A percentile compares a stretch with the other conserved stretches of the same genome.
Evolutionary conservation across 2,113 vertebrate species (phyloP).

Genomic region (Xiphophorus hellerii): DNA sequence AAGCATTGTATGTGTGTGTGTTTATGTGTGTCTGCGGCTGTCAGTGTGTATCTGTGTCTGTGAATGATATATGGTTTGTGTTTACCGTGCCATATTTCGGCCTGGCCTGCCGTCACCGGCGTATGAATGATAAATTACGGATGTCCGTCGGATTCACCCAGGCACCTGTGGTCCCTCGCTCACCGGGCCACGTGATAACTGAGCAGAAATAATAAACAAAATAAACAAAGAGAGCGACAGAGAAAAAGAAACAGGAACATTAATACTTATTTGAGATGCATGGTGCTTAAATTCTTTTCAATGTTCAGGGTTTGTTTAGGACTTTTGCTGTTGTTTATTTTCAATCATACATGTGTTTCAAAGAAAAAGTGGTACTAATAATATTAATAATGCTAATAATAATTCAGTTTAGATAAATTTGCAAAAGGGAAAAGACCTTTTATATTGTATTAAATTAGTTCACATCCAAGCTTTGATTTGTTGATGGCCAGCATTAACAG

Average conservation of each 20-base stretch:
- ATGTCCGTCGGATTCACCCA: conserved; percentile 76
- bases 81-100: conserved; percentile 85
- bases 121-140: conserved; percentile 86
- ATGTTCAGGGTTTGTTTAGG: conserved; percentile 12
- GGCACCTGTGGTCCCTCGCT: conserved; percentile 75
- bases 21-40: conserved; percentile 41
- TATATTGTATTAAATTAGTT: neutral
- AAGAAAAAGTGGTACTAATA: neutral
- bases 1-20: conserved; percentile 56
- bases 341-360: neutral
- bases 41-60: conserved; percentile 59
- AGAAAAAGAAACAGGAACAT: conserved; percentile 13
- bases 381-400: neutral
- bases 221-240: neutral
- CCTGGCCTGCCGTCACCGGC: conserved; percentile 77
- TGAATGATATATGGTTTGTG: conserved; percentile 87
- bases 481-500: neutral
- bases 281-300: neutral
- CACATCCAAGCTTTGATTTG: neutral
- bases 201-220: conserved; percentile 49
- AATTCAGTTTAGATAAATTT: neutral
- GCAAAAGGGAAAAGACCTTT: neutral
- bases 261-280: conserved; percentile 18
- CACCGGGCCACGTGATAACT: conserved; percentile 56
- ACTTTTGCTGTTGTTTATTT: neutral